Evolutionary conservation across 2,113 vertebrate genomes (phyloP).

Genomic region (Athene noctua): DNA sequence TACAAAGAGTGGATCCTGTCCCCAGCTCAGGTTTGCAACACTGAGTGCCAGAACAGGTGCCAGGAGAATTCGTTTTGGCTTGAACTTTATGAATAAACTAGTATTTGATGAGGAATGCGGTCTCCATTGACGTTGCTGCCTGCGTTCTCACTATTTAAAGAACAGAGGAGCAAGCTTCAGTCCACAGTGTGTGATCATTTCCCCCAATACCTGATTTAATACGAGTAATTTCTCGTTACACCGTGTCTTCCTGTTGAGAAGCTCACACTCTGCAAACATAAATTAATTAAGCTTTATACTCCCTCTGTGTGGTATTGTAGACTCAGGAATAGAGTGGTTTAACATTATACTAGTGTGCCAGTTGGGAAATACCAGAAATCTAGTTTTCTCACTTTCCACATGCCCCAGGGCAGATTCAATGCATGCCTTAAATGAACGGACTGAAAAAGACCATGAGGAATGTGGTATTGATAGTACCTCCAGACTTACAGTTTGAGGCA

Average conservation of each 20-base stretch:
- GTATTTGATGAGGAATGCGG: not conserved
- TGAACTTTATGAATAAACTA: constrained; percentile 9
- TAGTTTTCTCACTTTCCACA: not conserved
- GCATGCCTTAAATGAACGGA: not conserved
- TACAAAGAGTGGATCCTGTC: not conserved
- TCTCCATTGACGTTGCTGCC: not conserved
- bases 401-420: not conserved
- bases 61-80: not conserved
- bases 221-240: constrained; percentile 15
- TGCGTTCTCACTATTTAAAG: not conserved
- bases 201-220: not conserved
- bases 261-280: not conserved
- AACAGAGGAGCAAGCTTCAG: not conserved
- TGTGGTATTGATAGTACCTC: not conserved
- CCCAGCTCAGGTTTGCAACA: not conserved
- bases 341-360: not conserved
- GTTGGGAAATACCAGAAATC: not conserved
- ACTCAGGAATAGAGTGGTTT: constrained; percentile 14
- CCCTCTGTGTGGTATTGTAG: not conserved
- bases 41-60: not conserved
- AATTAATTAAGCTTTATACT: constrained; percentile 54
- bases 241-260: constrained; percentile 3
- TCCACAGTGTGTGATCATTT: not conserved
- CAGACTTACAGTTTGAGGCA: not conserved
- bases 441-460: not conserved